Evolutionary conservation across 2,888 invertebrate species (phyloP), one percentile per base, ranked within the genome.

Genomic region (Boloria euphrosyne): DNA sequence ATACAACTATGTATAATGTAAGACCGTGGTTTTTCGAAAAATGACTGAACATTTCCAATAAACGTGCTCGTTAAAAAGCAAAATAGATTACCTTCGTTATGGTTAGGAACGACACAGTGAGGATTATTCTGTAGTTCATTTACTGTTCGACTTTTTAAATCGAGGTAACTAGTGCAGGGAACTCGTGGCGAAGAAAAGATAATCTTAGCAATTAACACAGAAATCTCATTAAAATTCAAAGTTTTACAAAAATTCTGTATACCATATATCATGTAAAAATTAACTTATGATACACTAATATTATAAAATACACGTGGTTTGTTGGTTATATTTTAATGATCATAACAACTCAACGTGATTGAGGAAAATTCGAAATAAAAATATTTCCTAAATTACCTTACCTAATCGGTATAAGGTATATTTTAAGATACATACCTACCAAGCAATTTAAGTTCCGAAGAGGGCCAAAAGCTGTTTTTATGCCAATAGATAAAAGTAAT

Each of bases 41-140:
- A 22, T 27, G 43, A 65, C 47, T 64, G 38, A 46, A 61, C 55
- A 51, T 53, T 64, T 55, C 62, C 60, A 66, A 69, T 66, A 66
- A 66, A 55, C 60, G 60, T 27, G 68, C 62, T 69, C 69, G 69
- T 69, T 69, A 66, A 66, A 66, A 69, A 60, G 66, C 65, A 67
- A 65, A 71, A 66, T 65, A 67, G 59, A 69, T 71, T 71, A 57
- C 62, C 71, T 69, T 71, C 69, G 66, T 69, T 71, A 69, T 55
- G 62, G 62, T 59, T 53, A 59, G 65, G 51, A 62, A 47, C 62
- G 67, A 53, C 59, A 65, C 66, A 63, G 63, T 63, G 62, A 54
- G 65, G 65, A 43, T 65, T 62, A 50, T 43, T 67, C 62, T 44
- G 53, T 52, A 59, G 22, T 68, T 64, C 65, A 70, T 70, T 58